Percentiles rank a stretch among this genome's conserved stretches.
phyloP scores from a whole-genome alignment of 1,140 invertebrate genomes.

The Rhizoglyphus robini region DNA sequence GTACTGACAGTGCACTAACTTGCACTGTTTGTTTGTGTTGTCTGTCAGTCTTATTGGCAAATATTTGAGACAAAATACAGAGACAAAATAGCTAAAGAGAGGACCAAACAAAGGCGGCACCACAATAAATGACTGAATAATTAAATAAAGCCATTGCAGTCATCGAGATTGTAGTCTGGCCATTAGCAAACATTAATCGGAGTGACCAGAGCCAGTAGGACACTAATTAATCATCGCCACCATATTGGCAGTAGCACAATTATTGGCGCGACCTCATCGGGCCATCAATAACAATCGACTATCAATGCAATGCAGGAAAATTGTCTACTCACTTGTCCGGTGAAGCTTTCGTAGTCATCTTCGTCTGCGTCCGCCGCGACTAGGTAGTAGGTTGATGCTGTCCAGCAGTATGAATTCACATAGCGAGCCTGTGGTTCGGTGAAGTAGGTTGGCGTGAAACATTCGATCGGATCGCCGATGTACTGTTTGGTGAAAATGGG shows the following conservation, averaged over 20 bases:
- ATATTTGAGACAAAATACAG: background rate
- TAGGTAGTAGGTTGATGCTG: slow-evolving; percentile 35
- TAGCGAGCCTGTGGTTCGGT: slow-evolving; percentile 35
- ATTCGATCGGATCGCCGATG: slow-evolving; percentile 42
- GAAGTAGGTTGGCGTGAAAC: slow-evolving; percentile 36
- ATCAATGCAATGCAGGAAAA: background rate
- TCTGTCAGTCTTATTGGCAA: background rate
- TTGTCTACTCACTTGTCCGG: slow-evolving; percentile 17
- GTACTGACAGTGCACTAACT: no score
- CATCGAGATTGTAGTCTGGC: no score
- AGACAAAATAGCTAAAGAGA: background rate
- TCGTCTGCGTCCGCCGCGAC: slow-evolving; percentile 28
- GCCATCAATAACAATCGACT: background rate
- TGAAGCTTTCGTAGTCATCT: slow-evolving; percentile 24
- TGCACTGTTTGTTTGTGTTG: slow-evolving; percentile 4
- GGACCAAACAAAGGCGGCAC: background rate
- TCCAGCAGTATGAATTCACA: slow-evolving; percentile 36
- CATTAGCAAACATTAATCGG: background rate
- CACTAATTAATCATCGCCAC: background rate
- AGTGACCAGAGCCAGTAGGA: no score
- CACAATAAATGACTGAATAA: background rate
- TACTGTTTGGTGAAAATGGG: slow-evolving; percentile 43
- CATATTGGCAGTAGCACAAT: background rate
- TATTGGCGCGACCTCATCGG: no score
- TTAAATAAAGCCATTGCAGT: background rate